Conservation (phyloP, 2,888 invertebrate genomes). For the Pemphredon lugubris region DNA sequence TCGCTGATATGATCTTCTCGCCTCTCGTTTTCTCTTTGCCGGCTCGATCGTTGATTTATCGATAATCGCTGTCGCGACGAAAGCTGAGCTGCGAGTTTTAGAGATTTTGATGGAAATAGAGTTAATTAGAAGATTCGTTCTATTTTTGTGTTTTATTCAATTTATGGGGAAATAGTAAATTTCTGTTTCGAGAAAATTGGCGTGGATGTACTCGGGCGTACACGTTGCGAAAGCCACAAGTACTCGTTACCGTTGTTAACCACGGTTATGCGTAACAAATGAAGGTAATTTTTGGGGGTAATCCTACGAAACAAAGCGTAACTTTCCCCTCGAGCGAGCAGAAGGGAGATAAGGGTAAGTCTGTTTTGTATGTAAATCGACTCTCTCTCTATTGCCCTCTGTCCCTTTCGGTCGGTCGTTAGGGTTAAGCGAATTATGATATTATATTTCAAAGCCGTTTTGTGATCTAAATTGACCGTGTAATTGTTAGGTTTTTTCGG, state of each 20-base stretch:
- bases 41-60: neutral
- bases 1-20: conserved; percentile 22
- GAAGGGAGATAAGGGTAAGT: conserved; percentile 35
- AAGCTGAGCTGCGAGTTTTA: too few relatives aligned
- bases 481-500: conserved; percentile 28
- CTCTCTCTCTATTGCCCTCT: conserved; percentile 4
- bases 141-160: too few relatives aligned
- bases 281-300: conserved; percentile 32
- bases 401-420: conserved; percentile 10
- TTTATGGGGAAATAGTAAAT: too few relatives aligned
- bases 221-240: neutral
- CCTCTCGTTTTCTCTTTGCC: too few relatives aligned
- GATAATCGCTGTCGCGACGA: neutral
- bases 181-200: too few relatives aligned
- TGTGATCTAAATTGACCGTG: conserved; percentile 9
- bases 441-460: conserved; percentile 27
- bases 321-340: conserved; percentile 16
- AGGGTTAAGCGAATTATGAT: conserved; percentile 38
- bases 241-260: conserved; percentile 9
- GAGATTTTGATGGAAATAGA: too few relatives aligned
- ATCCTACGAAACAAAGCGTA: conserved; percentile 32
- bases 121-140: too few relatives aligned
- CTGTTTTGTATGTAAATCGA: conserved; percentile 42
- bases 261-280: conserved; percentile 30
- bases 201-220: neutral